Conservation (phyloP, 2,113 vertebrate species). For the Urocitellus parryii region DNA sequence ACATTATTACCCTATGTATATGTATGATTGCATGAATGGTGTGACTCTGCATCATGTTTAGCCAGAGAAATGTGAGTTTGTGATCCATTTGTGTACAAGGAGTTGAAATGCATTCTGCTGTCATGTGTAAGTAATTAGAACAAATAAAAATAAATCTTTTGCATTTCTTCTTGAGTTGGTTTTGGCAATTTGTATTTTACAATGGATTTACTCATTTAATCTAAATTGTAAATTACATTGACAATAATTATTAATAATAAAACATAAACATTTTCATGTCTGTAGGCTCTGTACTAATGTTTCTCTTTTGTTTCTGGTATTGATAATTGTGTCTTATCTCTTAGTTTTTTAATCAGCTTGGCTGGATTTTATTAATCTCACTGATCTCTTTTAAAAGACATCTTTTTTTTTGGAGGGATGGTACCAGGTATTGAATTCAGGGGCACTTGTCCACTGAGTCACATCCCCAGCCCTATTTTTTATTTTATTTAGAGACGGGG, state of each 20-base stretch:
- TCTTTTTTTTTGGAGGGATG: no score
- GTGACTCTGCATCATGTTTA: no score
- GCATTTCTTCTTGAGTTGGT: not conserved
- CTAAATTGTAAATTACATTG: not conserved
- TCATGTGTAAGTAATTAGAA: no score
- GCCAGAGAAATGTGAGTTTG: no score
- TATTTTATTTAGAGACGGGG: no score
- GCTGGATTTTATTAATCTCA: not conserved
- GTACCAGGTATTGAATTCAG: no score
- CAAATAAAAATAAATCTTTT: not conserved
- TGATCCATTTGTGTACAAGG: no score
- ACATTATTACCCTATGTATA: no score
- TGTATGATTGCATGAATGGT: no score
- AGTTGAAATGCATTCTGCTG: no score
- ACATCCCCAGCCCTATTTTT: no score
- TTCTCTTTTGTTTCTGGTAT: slow-evolving; percentile 1
- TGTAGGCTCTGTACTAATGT: not conserved
- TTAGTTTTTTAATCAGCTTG: not conserved
- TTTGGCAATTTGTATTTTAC: not conserved
- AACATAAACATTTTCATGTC: not conserved
- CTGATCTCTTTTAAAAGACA: not conserved
- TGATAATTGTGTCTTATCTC: not conserved
- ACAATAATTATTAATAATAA: not conserved
- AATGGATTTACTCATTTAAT: not conserved
- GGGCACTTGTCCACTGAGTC: no score